These are phyloP conservation scores for Leptoclinus maculatus DNA, from an alignment of 2,797 vertebrate species.

Conservation along the genomic window DNA sequence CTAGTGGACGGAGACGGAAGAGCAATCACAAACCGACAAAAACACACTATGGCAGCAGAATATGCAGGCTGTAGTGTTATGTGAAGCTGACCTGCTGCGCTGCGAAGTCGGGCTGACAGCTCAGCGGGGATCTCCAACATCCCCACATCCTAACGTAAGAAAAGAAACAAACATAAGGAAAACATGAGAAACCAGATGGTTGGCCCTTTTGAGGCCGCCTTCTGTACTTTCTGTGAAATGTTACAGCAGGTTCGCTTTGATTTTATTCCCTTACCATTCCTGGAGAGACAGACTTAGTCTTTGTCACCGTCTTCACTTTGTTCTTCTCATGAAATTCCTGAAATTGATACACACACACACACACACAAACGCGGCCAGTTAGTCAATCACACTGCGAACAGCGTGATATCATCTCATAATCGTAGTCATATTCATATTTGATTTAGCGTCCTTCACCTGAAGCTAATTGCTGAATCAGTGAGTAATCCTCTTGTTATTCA, in stretches of 20 bases:
- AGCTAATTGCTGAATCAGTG: background rate
- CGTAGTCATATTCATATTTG: background rate
- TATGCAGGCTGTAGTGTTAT: background rate
- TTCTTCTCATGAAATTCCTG: slow-evolving; percentile 75
- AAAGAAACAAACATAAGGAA: background rate
- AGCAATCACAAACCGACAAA: slow-evolving; percentile 21
- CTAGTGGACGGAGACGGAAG: slow-evolving; percentile 71
- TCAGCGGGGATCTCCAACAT: slow-evolving; percentile 94
- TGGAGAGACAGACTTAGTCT: slow-evolving; percentile 51
- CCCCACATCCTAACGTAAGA: slow-evolving; percentile 86
- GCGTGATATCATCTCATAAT: background rate
- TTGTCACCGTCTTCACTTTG: slow-evolving; percentile 57
- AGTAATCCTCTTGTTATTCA: slow-evolving; percentile 14
- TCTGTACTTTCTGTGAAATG: background rate
- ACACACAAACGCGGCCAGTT: slow-evolving; percentile 6
- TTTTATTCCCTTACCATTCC: slow-evolving; percentile 79
- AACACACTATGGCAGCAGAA: background rate
- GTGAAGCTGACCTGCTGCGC: slow-evolving; percentile 81
- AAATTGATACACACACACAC: slow-evolving; percentile 31
- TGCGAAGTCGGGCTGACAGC: slow-evolving; percentile 87
- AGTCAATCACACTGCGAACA: background rate
- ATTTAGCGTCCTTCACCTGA: background rate
- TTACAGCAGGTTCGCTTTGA: background rate
- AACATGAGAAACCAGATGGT: background rate
- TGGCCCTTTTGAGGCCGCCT: background rate